phyloP scores from a whole-genome alignment of 2,113 vertebrate genomes.

The Saccopteryx bilineata region DNA sequence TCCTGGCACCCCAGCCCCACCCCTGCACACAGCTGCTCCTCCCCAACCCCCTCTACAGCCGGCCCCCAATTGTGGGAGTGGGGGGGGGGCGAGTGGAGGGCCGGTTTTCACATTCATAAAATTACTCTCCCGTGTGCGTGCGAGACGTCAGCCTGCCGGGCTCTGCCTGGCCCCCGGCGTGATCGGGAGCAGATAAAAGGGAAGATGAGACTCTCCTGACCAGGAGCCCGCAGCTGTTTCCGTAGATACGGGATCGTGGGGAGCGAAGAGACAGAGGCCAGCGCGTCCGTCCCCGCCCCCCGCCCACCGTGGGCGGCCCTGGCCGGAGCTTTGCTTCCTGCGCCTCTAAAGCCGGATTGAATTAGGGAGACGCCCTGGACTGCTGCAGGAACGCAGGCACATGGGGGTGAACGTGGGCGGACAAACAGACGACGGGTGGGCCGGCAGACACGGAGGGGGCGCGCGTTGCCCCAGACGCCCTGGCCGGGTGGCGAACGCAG shows the following conservation, averaged over 20 bases:
- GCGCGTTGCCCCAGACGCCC: fast-evolving
- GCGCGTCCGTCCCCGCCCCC: background rate
- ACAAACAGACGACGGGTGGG: too few relatives aligned
- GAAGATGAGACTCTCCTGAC: background rate
- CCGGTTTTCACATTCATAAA: background rate
- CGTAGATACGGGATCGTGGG: background rate
- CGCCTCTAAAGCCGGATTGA: fast-evolving
- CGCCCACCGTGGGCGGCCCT: background rate
- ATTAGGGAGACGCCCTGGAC: fast-evolving
- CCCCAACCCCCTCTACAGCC: background rate
- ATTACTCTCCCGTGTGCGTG: background rate
- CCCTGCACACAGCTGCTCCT: fast-evolving
- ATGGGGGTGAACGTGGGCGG: too few relatives aligned
- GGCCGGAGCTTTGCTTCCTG: background rate
- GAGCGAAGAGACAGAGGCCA: too few relatives aligned
- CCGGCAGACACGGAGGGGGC: fast-evolving
- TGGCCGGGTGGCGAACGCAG: fast-evolving
- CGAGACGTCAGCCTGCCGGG: background rate
- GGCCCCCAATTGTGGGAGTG: background rate
- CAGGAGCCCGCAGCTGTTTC: background rate
- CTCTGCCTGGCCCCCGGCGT: too few relatives aligned
- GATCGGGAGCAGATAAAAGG: conserved; percentile 38
- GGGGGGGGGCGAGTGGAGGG: too few relatives aligned
- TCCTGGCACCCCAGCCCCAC: background rate
- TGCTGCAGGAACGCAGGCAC: fast-evolving